Evolutionary conservation across 2,113 vertebrate genomes (phyloP), one percentile per base, ranked within the genome.

Genomic region (Marmota flaviventris): DNA sequence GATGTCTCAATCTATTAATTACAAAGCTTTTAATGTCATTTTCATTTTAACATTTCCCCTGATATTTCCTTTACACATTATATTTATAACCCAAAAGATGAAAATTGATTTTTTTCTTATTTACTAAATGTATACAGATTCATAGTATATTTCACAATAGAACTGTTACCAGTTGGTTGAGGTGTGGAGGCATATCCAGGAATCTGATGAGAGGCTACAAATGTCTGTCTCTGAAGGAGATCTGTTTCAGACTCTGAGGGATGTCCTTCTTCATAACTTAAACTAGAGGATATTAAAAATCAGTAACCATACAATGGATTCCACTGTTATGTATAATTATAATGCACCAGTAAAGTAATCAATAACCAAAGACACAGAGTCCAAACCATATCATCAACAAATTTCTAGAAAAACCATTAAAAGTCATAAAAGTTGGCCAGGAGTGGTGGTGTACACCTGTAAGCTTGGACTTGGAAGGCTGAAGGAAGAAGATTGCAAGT

Each of bases 251-350:
- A 99, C 95, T 99, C 99, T 92, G 99, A 98, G 96, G 99, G 98
- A 97, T 98, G 99, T 98, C 99, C 98, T 97, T 99, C 98, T 99
- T 99, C 99, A 99, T 99, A 99, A 99, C 99, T 99, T 98, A 99
- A 99, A 97, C 99, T 99, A 98, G 85, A 97, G 97, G 97, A 98
- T 96, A 98, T 97, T 27, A 97, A 97, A 98, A 90, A 77, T 69
- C 67, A 70, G 67, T 70, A 32, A 69, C 67, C 67, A n/a, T 25
- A 63, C 24, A 63, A 63, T 63, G 61, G 25, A 63, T 63, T 25
- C 61, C 9, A 63, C 61, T 63, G 24, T 63, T 63, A 63, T 1
- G 6, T 63, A 63, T 63, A 63, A 63, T 63, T 63, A 63, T 24
- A 63, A 63, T 10, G 8, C 61, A 63, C 61, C 61, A n/a, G 56